Conservation (phyloP, 2,888 invertebrate genomes). For the Gari tellinella region DNA sequence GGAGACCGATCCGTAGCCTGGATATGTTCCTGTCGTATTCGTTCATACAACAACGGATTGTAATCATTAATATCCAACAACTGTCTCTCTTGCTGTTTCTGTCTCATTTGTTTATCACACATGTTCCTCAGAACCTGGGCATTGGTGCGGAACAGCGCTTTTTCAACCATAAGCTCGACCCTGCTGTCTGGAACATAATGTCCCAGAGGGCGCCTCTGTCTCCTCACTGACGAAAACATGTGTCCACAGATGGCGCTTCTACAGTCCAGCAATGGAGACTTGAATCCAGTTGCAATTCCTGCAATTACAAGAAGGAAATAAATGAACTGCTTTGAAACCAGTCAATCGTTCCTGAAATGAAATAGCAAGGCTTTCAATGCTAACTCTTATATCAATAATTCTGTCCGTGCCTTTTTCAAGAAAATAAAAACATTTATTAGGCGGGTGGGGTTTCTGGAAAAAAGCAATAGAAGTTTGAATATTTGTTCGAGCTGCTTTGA, state of each 20-base stretch:
- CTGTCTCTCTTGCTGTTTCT: slow-evolving; percentile 28
- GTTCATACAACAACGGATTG: slow-evolving; percentile 9
- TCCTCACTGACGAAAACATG: slow-evolving; percentile 44
- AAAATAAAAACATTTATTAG: too few relatives aligned
- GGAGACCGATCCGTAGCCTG: neutral
- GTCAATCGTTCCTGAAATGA: too few relatives aligned
- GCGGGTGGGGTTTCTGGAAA: too few relatives aligned
- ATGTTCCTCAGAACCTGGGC: slow-evolving; percentile 57
- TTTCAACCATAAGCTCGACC: slow-evolving; percentile 61
- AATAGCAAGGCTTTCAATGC: too few relatives aligned
- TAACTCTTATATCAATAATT: too few relatives aligned
- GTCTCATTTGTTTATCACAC: slow-evolving; percentile 43
- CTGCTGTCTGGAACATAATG: slow-evolving; percentile 55
- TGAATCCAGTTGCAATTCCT: slow-evolving; percentile 11
- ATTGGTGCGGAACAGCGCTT: slow-evolving; percentile 61
- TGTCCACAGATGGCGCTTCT: neutral
- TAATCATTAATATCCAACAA: slow-evolving; percentile 19
- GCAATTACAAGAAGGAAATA: slow-evolving; percentile 1
- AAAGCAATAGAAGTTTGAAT: too few relatives aligned
- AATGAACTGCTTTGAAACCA: too few relatives aligned
- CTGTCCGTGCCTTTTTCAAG: too few relatives aligned
- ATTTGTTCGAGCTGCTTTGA: too few relatives aligned
- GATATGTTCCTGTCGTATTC: slow-evolving; percentile 8
- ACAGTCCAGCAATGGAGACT: neutral
- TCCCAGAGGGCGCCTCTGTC: slow-evolving; percentile 54